Percentiles rank a stretch among this genome's conserved stretches.
phyloP scores from a whole-genome alignment of 37 sponge, comb jelly and placozoan genomes.

The Halichondria panicea region DNA sequence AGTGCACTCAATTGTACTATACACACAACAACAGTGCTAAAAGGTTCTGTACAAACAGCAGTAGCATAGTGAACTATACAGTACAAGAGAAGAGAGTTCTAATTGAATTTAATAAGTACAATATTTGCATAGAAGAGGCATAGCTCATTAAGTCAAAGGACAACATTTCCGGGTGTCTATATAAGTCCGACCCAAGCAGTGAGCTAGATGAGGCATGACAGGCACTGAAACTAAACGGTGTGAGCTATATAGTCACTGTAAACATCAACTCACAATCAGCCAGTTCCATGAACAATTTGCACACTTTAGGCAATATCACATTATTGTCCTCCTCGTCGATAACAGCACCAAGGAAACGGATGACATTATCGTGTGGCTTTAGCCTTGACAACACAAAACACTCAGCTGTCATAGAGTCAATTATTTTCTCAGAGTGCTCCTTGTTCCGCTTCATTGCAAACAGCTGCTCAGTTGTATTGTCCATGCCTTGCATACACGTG shows the following conservation, averaged over 20 bases:
- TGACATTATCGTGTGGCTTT: conserved; percentile 12
- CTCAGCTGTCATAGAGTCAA: conserved; percentile 17
- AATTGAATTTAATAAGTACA: too few species aligned
- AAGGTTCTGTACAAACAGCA: background rate
- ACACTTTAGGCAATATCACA: background rate
- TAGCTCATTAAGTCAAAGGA: too few species aligned
- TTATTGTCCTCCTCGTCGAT: conserved; percentile 2
- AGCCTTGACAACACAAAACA: conserved; percentile 13
- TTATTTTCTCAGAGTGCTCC: background rate
- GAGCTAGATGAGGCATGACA: too few species aligned
- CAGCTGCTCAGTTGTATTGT: conserved; percentile 12
- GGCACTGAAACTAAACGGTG: too few species aligned
- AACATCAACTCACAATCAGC: conserved; percentile 38
- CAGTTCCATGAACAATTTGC: conserved; percentile 46
- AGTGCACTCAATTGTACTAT: too few species aligned
- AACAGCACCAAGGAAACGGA: conserved; percentile 33
- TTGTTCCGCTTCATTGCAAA: conserved; percentile 57
- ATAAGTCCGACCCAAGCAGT: too few species aligned
- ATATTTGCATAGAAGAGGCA: too few species aligned
- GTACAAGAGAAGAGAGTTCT: background rate
- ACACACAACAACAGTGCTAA: background rate
- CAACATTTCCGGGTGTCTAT: too few species aligned
- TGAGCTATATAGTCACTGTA: too few species aligned
- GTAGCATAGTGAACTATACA: background rate
- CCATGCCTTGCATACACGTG: conserved; percentile 1